These are phyloP conservation scores for Denticeps clupeoides DNA, from an alignment of 2,797 vertebrate species.

Conservation along the genomic window DNA sequence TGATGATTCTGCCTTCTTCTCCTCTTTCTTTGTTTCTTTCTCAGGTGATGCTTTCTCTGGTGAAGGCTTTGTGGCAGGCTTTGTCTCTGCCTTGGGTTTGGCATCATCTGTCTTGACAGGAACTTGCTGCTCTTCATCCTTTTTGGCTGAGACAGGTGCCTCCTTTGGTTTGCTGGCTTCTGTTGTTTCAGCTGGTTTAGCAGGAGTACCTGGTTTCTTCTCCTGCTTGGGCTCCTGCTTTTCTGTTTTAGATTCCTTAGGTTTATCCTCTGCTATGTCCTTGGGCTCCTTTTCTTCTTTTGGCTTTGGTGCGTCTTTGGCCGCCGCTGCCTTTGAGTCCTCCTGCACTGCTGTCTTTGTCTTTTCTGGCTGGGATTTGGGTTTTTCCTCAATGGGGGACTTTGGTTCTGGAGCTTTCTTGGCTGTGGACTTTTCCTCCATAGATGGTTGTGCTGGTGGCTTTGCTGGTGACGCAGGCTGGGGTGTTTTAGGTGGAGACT, in stretches of 20 bases:
- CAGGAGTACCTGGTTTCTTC: background rate
- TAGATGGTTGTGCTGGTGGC: background rate
- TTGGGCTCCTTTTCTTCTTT: background rate
- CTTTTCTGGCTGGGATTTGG: background rate
- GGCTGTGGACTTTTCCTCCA: background rate
- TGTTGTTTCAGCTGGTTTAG: background rate
- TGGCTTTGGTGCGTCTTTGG: background rate
- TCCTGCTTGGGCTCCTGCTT: too few relatives aligned
- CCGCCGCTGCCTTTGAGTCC: background rate
- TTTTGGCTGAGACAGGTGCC: background rate
- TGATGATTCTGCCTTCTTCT: background rate
- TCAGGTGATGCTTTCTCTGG: background rate
- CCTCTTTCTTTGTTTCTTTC: background rate
- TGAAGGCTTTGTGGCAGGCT: background rate
- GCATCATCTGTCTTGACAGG: background rate
- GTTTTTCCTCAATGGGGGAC: background rate
- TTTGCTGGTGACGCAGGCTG: background rate
- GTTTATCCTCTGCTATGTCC: background rate
- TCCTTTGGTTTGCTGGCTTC: background rate
- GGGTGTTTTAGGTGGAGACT: background rate
- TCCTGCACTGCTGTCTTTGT: background rate
- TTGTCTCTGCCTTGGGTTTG: background rate
- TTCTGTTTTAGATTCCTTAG: background rate
- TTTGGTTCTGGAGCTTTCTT: background rate
- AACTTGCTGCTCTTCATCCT: background rate